Evolutionary conservation across 2,888 invertebrate species (phyloP).

Genomic region (Yponomeuta sedellus): DNA sequence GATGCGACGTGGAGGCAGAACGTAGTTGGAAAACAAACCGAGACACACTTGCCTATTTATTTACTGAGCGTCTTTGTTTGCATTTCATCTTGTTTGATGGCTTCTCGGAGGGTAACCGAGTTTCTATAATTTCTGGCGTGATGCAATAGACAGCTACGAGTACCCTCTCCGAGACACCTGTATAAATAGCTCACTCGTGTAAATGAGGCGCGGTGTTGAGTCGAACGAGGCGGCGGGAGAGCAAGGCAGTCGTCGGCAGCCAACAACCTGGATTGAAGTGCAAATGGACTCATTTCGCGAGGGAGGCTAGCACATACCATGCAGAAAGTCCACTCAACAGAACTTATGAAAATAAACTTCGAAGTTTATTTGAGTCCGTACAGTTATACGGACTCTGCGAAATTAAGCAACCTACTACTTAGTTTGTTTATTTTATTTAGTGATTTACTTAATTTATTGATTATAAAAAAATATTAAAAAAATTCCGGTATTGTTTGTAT

Average conservation of each 20-base stretch:
- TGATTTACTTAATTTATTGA: no score
- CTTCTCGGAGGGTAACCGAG: not conserved
- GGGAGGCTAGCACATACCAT: not conserved
- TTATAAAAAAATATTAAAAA: no score
- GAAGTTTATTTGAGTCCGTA: no score
- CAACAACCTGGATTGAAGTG: slow-evolving; percentile 72
- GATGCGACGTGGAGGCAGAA: not conserved
- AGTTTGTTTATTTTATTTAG: no score
- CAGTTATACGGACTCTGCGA: no score
- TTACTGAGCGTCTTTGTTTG: not conserved
- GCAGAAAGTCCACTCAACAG: not conserved
- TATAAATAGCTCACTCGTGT: slow-evolving; percentile 10
- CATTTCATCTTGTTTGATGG: not conserved
- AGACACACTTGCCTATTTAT: not conserved
- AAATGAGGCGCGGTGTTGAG: not conserved
- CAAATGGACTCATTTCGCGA: slow-evolving; percentile 70
- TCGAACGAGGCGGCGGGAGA: slow-evolving; percentile 37
- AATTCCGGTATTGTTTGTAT: no score
- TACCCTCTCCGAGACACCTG: not conserved
- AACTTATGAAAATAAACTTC: no score
- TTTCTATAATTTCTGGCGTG: not conserved
- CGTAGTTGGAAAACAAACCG: slow-evolving; percentile 2
- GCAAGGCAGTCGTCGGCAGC: slow-evolving; percentile 62
- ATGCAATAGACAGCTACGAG: not conserved
- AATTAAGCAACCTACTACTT: no score